Base-by-base conservation (phyloP, 35 echinoderm and acorn worm genomes). In the Chiridota heheva region DNA sequence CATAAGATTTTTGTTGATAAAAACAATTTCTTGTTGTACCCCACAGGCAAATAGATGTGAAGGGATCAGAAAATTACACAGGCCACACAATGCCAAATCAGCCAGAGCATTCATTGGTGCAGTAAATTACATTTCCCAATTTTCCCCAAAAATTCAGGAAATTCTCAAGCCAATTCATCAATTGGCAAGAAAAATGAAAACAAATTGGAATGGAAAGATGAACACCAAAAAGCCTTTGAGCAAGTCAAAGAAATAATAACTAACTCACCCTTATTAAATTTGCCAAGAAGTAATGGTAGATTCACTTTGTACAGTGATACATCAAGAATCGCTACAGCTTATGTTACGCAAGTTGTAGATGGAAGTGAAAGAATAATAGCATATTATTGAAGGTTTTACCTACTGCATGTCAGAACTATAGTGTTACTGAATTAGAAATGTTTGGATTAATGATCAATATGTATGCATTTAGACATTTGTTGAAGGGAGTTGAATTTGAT, bases 121-220 rank as follows among this genome's bases (percentile, higher is more conserved):
- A 77, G 83, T 86, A 2, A 77, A 86, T 69, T 77, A 86, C 42
- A 38, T 86, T 42, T 55, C 57, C 16, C 26, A 29, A 44, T 77
- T 86, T 33, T 86, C 63, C 36, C 82, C 69, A 4, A 85, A 85
- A n/a, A 63, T 85, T 30, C 70, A 85, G 38, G 42, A 72, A 73
- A 60, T 83, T 39, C 60, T 70, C 8, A 76, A 58, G 25, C 69
- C 82, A 7, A 6, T 76, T 13, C 69, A 86, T 27, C 37, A 60
- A 40, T 24, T 86, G 28, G 65, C 71, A 8, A 76, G 82, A 7
- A 85, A 85, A 71, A 76, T 36, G 12, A 60, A 20, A 38, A n/a
- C n/a, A 56, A 85, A 30, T 75, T 75, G 18, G 17, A 62, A 39
- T 74, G 82, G 82, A 75, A 67, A 42, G 17, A 47, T 0, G 82